These are phyloP conservation scores for Nemopilema nomurai DNA, from an alignment of 30 jellyfish, hydroid and myxozoan species.

Conservation along the genomic window DNA sequence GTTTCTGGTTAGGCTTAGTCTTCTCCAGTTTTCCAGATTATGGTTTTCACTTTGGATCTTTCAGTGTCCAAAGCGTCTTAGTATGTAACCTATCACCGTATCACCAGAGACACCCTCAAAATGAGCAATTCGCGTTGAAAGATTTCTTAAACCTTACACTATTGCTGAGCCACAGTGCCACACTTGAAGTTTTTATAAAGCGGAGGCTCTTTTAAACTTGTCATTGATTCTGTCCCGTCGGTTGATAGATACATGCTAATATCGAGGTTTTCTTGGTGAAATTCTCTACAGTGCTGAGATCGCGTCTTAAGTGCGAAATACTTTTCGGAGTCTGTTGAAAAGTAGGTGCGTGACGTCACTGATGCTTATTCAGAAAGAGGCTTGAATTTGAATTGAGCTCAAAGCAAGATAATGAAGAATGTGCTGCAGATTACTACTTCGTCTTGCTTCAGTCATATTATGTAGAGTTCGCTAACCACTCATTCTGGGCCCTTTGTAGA, in stretches of 20 bases:
- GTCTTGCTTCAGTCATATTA: too few relatives aligned
- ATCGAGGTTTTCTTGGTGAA: neutral
- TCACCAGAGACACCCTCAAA: neutral
- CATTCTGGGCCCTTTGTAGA: too few relatives aligned
- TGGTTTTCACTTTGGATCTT: neutral
- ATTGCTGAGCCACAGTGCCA: neutral
- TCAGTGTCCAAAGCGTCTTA: neutral
- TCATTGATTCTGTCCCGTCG: neutral
- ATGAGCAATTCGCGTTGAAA: neutral
- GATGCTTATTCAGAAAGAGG: too few relatives aligned
- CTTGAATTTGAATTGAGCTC: too few relatives aligned
- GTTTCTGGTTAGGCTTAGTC: neutral
- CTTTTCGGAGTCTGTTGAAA: too few relatives aligned
- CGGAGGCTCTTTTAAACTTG: neutral
- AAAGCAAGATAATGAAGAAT: too few relatives aligned
- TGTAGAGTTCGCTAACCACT: too few relatives aligned
- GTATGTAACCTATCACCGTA: neutral
- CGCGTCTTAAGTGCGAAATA: too few relatives aligned
- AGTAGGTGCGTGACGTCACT: too few relatives aligned
- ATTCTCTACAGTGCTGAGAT: too few relatives aligned
- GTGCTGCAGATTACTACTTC: too few relatives aligned
- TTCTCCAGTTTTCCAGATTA: neutral
- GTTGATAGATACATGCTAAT: neutral
- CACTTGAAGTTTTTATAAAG: neutral
- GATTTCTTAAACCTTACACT: neutral